phyloP scores from a whole-genome alignment of 2,888 invertebrate genomes.

The Rhagonycha lutea region DNA sequence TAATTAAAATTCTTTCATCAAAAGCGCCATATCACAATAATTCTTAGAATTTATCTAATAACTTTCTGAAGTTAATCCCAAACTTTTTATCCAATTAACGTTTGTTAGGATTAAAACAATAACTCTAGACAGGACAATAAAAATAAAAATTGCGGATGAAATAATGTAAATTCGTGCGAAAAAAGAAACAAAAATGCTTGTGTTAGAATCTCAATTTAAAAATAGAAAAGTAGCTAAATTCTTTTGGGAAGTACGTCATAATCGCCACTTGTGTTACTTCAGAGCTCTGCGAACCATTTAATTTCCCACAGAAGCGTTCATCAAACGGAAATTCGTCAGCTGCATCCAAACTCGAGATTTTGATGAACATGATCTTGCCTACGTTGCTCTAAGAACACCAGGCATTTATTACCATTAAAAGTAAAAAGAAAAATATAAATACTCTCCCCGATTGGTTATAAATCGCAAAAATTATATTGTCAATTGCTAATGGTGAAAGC shows the following conservation, averaged over 20 bases:
- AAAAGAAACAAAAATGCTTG: no score
- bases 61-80: neutral
- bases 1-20: neutral
- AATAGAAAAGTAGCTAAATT: neutral
- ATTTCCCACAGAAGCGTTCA: neutral
- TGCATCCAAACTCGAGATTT: neutral
- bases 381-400: neutral
- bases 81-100: no score
- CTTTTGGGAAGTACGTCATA: neutral
- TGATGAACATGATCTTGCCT: neutral
- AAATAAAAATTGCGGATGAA: no score
- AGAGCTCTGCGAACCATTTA: neutral
- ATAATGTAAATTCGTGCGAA: neutral
- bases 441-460: neutral
- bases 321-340: neutral
- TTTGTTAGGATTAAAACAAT: no score
- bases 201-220: no score
- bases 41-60: neutral
- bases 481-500: slow-evolving; percentile 16
- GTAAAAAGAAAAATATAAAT: neutral
- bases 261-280: neutral
- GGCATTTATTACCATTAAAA: neutral
- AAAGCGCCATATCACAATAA: neutral
- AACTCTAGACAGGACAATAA: neutral
- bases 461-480: slow-evolving; percentile 11